phyloP scores from a whole-genome alignment of 2,113 vertebrate genomes.

The Glaucidium brasilianum region DNA sequence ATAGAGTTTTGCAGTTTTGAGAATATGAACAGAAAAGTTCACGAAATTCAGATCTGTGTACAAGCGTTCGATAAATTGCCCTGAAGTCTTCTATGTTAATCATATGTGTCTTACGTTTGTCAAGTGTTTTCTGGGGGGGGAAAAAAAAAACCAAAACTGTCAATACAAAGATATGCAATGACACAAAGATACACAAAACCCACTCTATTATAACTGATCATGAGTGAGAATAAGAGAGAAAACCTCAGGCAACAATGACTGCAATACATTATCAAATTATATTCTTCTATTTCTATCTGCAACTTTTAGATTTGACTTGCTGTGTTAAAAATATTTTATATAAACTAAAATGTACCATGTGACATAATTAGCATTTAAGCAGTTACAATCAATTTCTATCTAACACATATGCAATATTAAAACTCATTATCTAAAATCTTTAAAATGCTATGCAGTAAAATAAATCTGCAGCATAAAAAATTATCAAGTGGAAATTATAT shows the following conservation, averaged over 20 bases:
- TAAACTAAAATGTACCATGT: background rate
- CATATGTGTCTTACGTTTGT: background rate
- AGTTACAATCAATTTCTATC: background rate
- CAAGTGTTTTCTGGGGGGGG: slow-evolving; percentile 64
- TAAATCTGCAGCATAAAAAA: background rate
- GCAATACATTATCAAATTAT: background rate
- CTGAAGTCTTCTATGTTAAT: slow-evolving; percentile 75
- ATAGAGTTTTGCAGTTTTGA: slow-evolving; percentile 16
- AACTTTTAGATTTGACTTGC: background rate
- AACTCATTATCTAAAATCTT: background rate
- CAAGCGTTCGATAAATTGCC: slow-evolving; percentile 67
- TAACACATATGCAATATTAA: background rate
- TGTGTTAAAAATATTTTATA: background rate
- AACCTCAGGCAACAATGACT: background rate
- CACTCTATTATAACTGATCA: background rate
- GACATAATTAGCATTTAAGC: background rate
- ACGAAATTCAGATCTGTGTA: slow-evolving; percentile 64
- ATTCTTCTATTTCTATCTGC: background rate
- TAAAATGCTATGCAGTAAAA: background rate
- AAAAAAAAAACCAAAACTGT: background rate
- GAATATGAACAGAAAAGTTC: slow-evolving; percentile 71
- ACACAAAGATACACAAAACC: background rate
- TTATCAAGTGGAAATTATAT: background rate
- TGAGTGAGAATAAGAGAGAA: background rate
- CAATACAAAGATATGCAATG: background rate